phyloP scores from a whole-genome alignment of 1,140 invertebrate genomes.

The Drosophila guanche region DNA sequence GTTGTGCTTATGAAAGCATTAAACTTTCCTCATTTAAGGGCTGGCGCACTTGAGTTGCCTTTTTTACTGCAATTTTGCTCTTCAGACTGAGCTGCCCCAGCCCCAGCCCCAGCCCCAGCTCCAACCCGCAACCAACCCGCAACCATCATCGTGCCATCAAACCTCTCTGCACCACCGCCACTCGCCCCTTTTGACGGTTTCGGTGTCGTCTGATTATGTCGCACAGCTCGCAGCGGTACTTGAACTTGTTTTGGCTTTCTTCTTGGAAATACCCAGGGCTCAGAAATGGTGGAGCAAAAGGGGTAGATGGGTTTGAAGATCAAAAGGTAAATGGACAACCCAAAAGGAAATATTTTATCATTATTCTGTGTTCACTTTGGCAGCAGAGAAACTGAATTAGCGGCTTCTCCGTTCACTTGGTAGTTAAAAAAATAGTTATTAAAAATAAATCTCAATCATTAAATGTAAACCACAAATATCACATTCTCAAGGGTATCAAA shows the following conservation, averaged over 20 bases:
- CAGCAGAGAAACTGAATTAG: too few relatives aligned
- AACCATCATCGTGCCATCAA: too few relatives aligned
- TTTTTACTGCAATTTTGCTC: conserved; percentile 79
- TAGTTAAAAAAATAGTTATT: too few relatives aligned
- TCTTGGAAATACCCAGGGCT: conserved; percentile 11
- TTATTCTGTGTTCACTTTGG: too few relatives aligned
- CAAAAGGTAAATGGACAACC: too few relatives aligned
- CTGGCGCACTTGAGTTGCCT: conserved; percentile 76
- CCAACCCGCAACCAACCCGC: too few relatives aligned
- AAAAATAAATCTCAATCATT: too few relatives aligned
- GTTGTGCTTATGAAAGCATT: conserved; percentile 82
- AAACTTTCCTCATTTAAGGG: conserved; percentile 81
- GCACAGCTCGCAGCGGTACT: conserved; percentile 48
- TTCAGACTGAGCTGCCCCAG: conserved; percentile 37
- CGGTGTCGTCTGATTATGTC: conserved; percentile 66
- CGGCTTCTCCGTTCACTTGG: too few relatives aligned
- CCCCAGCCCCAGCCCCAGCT: too few relatives aligned
- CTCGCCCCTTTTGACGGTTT: conserved; percentile 25
- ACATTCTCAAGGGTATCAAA: conserved; percentile 17
- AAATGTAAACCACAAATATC: too few relatives aligned
- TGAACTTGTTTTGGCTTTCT: conserved; percentile 40
- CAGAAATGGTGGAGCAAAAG: neutral
- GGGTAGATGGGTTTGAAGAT: conserved; percentile 3
- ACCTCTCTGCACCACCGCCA: neutral
- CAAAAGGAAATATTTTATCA: neutral